Base-by-base conservation (phyloP, 1,140 invertebrate genomes). In the Eumeta japonica region DNA sequence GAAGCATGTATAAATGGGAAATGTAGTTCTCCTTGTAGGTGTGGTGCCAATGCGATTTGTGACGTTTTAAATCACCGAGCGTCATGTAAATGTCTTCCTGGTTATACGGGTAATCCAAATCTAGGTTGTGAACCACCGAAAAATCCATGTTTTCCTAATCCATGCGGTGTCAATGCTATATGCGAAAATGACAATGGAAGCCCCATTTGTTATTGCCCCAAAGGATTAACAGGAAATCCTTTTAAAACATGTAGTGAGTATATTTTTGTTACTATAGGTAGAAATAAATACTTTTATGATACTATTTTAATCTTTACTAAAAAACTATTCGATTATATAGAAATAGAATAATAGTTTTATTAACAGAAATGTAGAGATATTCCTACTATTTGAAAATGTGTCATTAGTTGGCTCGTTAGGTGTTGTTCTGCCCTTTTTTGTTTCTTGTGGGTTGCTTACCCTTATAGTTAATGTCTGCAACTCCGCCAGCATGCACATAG, bases 231-330 rank as follows among this genome's bases (percentile, higher is more conserved):
- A 9, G 91, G 92, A 68, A 92, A 93, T 81, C 92, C 92, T 10
- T 94, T 93, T 56, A 83, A 88, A 43, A 89, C 87, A 73, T 94
- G 90, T 79, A 90, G 90, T 93, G 83, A 81, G 88, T 90, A 54
- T 24, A 11, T 30, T 31, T 24, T 19, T 38, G 9, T 20, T 27
- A 16, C 14, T 13, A 28, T 28, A 30, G 35, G 27, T 28, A 16
- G 17, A 36, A 35, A 11, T 35, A 10, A 13, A n/a, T n/a, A 36
- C 30, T 43, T 28, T 34, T 11, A 16, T 41, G 16, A 10, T 39
- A 40, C 28, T 11, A 5, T 37, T n/a, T n/a, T n/a, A n/a, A n/a
- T n/a, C n/a, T n/a, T n/a, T n/a, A n/a, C n/a, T n/a, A n/a, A n/a
- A n/a, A n/a, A n/a, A n/a, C n/a, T n/a, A n/a, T n/a, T n/a, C n/a